phyloP scores from a whole-genome alignment of 2,888 invertebrate species.

The Aquatica leii region DNA sequence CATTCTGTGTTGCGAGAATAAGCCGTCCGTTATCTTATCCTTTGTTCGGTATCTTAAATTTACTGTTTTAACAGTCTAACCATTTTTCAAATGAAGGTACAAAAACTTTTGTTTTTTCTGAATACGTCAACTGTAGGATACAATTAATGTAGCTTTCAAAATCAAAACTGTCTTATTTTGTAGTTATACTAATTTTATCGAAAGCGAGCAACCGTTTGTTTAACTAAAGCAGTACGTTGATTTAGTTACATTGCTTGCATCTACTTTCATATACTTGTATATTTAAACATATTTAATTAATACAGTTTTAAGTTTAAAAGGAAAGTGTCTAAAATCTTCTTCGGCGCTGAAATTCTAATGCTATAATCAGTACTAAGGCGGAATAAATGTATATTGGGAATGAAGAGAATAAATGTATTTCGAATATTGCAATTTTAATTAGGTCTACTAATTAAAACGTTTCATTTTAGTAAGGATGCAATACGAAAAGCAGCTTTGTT shows the following conservation, averaged over 20 bases:
- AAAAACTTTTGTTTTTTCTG: slow-evolving; percentile 2
- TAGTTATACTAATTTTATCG: no score
- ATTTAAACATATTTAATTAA: neutral
- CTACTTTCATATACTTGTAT: neutral
- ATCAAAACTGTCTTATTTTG: no score
- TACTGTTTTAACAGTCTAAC: slow-evolving; percentile 22
- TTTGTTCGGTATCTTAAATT: slow-evolving; percentile 34
- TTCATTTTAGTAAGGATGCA: slow-evolving; percentile 16
- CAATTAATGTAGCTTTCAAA: neutral
- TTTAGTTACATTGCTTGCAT: neutral
- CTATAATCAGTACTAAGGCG: neutral
- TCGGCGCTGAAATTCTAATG: neutral
- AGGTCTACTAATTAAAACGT: slow-evolving; percentile 19
- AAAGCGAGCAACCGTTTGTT: no score
- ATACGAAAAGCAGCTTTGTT: slow-evolving; percentile 25
- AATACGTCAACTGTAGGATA: slow-evolving; percentile 3
- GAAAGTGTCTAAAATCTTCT: neutral
- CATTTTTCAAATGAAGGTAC: slow-evolving; percentile 24
- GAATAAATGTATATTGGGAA: neutral
- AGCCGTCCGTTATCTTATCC: slow-evolving; percentile 41
- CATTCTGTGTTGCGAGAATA: slow-evolving; percentile 38
- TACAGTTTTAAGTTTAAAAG: neutral
- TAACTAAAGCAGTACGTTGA: no score
- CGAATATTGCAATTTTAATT: slow-evolving; percentile 14
- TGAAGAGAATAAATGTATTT: neutral